phyloP scores from a whole-genome alignment of 2,113 vertebrate species.

The Bostrychus sinensis region DNA sequence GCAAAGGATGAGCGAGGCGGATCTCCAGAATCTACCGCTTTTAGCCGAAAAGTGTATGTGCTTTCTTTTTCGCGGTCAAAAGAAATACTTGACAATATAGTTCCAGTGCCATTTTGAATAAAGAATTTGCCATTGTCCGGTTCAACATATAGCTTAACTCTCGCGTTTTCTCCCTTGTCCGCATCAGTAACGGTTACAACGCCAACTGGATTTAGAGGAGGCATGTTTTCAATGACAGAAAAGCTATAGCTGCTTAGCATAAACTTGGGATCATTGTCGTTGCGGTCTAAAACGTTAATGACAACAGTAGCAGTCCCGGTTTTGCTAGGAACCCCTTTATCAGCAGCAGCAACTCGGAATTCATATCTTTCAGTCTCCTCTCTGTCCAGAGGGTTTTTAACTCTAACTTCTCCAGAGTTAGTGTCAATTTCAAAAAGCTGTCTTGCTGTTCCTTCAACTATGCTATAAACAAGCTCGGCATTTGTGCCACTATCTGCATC shows the following conservation, averaged over 20 bases:
- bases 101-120: slow-evolving; percentile 95
- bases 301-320: slow-evolving; percentile 92
- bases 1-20: slow-evolving; percentile 94
- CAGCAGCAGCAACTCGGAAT: slow-evolving; percentile 89
- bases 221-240: slow-evolving; percentile 96
- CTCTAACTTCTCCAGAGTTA: slow-evolving; percentile 86
- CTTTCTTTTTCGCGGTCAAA: slow-evolving; percentile 97
- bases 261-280: slow-evolving; percentile 97
- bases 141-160: slow-evolving; percentile 88
- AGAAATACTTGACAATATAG: slow-evolving; percentile 94
- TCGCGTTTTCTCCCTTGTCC: slow-evolving; percentile 92
- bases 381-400: slow-evolving; percentile 89
- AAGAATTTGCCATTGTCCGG: slow-evolving; percentile 95
- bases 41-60: slow-evolving; percentile 94
- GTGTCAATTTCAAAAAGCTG: slow-evolving; percentile 89
- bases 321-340: slow-evolving; percentile 91
- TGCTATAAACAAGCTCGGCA: slow-evolving; percentile 88
- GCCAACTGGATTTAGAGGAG: slow-evolving; percentile 91
- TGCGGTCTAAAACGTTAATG: slow-evolving; percentile 91
- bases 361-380: slow-evolving; percentile 89
- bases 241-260: slow-evolving; percentile 97
- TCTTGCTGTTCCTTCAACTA: slow-evolving; percentile 79
- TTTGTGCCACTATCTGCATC: slow-evolving; percentile 95
- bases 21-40: slow-evolving; percentile 89
- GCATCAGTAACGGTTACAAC: slow-evolving; percentile 94